Evolutionary conservation across 1,140 invertebrate genomes (phyloP), one percentile per base, ranked within the genome.

Genomic region (Protaetia brevitarsis): DNA sequence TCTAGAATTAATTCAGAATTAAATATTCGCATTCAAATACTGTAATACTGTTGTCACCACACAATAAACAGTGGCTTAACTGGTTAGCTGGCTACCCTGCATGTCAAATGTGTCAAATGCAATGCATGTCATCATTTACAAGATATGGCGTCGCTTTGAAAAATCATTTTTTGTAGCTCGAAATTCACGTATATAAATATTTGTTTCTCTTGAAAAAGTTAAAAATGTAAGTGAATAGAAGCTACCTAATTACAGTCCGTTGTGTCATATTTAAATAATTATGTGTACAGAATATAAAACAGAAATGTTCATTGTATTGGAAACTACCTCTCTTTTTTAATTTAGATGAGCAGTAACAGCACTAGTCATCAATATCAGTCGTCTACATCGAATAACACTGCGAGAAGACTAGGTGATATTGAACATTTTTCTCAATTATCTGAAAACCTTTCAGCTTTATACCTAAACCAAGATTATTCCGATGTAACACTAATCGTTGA

Each of bases 401-500:
- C 67, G 7, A n/a, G 28, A 7, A 66, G 72, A 64, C 65, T 73
- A 11, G 75, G 75, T 7, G 77, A 79, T 66, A 78, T 79, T 34
- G 76, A 78, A 62, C 77, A 79, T 65, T 58, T 74, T 79, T 77
- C 76, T 70, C 82, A 84, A 71, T 76, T 93, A 26, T 90, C 91
- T 2, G 90, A 93, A 64, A 85, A 93, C 74, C 87, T 97, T 73
- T 90, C 90, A 0, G 85, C 88, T 4, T 82, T 98, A 7, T 95
- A 91, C 76, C 82, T 95, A 62, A 92, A 88, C 68, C 88, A 91
- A 59, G 92, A 96, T 74, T 97, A 95, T 79, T 91, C 93, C 27
- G 97, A 99, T 83, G 88, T 98, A 7, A 90, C 88, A 5, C 82
- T 99, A 23, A 80, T 95, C 36, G 93, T 99, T 21, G 92, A 95